phyloP scores from a whole-genome alignment of 1,140 invertebrate species.

The Manduca sexta region DNA sequence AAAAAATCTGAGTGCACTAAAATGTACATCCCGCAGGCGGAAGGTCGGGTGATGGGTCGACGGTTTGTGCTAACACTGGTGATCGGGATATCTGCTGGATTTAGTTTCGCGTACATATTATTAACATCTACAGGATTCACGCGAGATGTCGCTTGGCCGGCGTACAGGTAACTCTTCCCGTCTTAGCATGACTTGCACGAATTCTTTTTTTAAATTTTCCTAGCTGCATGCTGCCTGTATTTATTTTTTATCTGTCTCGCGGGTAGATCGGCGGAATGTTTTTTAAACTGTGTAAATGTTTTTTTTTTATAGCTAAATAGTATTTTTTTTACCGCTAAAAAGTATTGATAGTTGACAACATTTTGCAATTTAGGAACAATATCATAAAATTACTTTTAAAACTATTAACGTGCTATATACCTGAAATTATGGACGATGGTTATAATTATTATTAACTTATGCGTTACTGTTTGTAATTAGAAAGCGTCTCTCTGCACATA shows the following conservation, averaged over 20 bases:
- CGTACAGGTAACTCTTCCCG: constrained; percentile 52
- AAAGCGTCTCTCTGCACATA: no score
- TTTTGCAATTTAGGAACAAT: no score
- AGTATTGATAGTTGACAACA: no score
- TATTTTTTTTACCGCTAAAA: no score
- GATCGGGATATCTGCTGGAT: constrained; percentile 68
- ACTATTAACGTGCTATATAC: no score
- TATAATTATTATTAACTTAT: no score
- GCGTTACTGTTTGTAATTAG: no score
- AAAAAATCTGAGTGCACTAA: no score
- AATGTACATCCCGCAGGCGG: constrained; percentile 20
- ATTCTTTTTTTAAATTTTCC: not conserved
- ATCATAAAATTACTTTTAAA: no score
- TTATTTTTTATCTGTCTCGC: not conserved
- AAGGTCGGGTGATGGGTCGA: constrained; percentile 65
- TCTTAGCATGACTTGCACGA: constrained; percentile 16
- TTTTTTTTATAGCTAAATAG: no score
- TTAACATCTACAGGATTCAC: constrained; percentile 61
- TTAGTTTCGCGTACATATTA: constrained; percentile 71
- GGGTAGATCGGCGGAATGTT: not conserved
- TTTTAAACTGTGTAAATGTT: no score
- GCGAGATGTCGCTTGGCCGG: constrained; percentile 45
- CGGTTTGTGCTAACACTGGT: constrained; percentile 70
- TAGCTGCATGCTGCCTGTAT: constrained; percentile 3
- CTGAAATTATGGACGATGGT: no score